phyloP scores from a whole-genome alignment of 2,797 vertebrate genomes.

The Tarsius wallacei region DNA sequence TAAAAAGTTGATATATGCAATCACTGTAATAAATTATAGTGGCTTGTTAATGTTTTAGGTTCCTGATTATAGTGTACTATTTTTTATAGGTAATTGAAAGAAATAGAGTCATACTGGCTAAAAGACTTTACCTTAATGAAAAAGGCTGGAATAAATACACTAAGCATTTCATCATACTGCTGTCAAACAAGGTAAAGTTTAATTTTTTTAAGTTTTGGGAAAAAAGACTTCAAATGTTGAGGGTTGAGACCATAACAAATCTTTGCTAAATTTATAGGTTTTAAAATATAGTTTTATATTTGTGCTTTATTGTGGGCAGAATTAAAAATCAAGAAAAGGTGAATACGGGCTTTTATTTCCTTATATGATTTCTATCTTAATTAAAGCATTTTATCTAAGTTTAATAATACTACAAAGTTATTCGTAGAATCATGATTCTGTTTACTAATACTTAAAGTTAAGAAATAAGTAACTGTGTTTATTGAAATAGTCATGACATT shows the following conservation, averaged over 20 bases:
- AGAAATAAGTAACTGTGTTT: background rate
- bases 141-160: constrained; percentile 92
- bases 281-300: constrained; percentile 46
- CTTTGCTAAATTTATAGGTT: constrained; percentile 23
- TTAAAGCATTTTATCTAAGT: constrained; percentile 9
- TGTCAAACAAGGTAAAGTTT: constrained; percentile 92
- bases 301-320: constrained; percentile 49
- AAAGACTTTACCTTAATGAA: constrained; percentile 91
- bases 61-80: constrained; percentile 65
- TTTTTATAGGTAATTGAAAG: constrained; percentile 93
- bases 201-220: background rate
- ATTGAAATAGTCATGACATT: background rate
- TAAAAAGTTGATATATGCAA: constrained; percentile 53
- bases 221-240: background rate
- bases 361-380: constrained; percentile 53
- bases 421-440: background rate
- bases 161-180: constrained; percentile 90
- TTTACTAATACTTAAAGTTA: constrained; percentile 16
- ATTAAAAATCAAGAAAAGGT: constrained; percentile 58
- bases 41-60: constrained; percentile 54
- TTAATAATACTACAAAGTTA: constrained; percentile 28
- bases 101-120: constrained; percentile 92
- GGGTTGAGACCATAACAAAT: background rate
- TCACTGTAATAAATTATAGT: constrained; percentile 35
- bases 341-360: background rate